Evolutionary conservation across 2,113 vertebrate genomes (phyloP).

Genomic region (Scortum barcoo): DNA sequence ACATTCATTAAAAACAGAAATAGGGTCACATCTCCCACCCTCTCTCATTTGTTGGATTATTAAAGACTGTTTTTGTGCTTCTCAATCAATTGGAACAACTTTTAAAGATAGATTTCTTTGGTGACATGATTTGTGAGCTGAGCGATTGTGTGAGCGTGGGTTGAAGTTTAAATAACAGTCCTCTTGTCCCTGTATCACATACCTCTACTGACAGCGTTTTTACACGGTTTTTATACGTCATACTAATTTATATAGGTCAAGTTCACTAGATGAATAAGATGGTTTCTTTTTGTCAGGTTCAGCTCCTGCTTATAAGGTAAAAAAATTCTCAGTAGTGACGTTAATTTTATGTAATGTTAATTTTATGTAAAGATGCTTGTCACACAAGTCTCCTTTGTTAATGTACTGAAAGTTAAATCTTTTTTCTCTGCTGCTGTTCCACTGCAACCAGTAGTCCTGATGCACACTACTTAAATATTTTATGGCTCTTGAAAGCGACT

Average conservation of each 20-base stretch:
- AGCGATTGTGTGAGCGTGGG: not conserved
- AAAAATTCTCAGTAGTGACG: not conserved
- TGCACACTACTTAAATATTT: too few relatives aligned
- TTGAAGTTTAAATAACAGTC: not conserved
- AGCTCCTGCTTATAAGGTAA: not conserved
- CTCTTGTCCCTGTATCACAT: not conserved
- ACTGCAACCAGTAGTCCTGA: not conserved
- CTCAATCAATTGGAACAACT: slow-evolving; percentile 16
- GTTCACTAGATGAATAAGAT: not conserved
- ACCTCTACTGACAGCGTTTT: not conserved
- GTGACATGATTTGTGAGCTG: slow-evolving; percentile 6
- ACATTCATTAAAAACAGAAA: slow-evolving; percentile 32
- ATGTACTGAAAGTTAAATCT: not conserved
- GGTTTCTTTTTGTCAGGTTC: not conserved
- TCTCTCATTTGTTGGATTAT: slow-evolving; percentile 43
- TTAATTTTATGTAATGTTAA: too few relatives aligned
- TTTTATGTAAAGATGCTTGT: not conserved
- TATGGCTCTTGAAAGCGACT: not conserved
- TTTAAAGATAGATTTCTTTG: slow-evolving; percentile 21
- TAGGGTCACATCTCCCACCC: slow-evolving; percentile 34
- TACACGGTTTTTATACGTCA: not conserved
- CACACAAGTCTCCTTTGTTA: not conserved
- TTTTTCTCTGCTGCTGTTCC: not conserved
- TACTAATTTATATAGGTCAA: not conserved
- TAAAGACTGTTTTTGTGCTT: slow-evolving; percentile 9